phyloP scores from a whole-genome alignment of 2,797 vertebrate genomes.

The Lemur catta region DNA sequence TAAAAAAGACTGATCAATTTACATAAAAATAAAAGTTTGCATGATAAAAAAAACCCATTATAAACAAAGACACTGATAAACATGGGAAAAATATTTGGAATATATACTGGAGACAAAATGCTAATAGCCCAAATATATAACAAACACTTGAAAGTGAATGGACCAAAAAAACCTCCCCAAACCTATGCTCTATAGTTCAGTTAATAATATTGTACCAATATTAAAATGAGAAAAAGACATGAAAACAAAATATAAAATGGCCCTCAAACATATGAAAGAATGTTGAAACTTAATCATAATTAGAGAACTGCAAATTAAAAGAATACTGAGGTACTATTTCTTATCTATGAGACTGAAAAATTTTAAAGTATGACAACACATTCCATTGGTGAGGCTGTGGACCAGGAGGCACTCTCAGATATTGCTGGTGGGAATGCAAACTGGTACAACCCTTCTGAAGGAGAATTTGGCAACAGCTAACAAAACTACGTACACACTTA shows the following conservation, averaged over 20 bases:
- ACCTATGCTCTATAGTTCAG: not conserved
- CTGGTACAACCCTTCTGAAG: not conserved
- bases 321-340: not conserved
- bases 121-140: not conserved
- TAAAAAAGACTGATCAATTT: not conserved
- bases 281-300: not conserved
- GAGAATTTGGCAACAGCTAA: not conserved
- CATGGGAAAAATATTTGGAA: not conserved
- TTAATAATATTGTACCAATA: not conserved
- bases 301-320: conserved; percentile 24
- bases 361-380: not conserved
- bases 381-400: not conserved
- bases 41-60: not conserved
- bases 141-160: not conserved
- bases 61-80: not conserved
- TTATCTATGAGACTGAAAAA: not conserved
- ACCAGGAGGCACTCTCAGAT: not conserved
- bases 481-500: not conserved
- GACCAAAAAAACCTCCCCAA: not conserved
- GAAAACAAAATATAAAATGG: conserved; percentile 19
- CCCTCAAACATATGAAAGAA: not conserved
- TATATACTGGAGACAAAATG: not conserved
- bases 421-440: not conserved
- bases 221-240: not conserved
- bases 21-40: not conserved